Evolutionary conservation across 2,113 vertebrate genomes (phyloP).

Genomic region (Cygnus buccinator): DNA sequence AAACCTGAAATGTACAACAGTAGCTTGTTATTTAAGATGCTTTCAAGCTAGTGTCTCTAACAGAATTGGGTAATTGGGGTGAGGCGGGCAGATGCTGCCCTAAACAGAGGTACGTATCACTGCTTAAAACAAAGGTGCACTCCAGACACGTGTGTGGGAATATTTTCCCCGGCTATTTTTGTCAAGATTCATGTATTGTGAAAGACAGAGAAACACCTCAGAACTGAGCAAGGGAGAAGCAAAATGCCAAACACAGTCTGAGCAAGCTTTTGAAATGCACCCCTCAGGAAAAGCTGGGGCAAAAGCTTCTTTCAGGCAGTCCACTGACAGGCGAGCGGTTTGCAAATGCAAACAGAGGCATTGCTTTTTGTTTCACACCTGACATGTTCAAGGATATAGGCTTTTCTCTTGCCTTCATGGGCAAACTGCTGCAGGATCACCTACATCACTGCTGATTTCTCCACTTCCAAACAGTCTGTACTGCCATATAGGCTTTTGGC

Average conservation of each 20-base stretch:
- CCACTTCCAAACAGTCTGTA: background rate
- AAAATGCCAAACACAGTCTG: conserved; percentile 3
- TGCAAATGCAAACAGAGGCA: background rate
- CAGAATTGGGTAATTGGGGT: background rate
- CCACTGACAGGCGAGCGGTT: background rate
- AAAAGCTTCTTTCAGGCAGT: background rate
- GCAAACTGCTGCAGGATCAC: background rate
- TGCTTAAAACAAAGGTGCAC: background rate
- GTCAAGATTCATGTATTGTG: background rate
- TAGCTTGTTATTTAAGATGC: background rate
- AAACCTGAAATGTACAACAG: background rate
- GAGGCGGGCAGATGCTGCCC: background rate
- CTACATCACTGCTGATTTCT: background rate
- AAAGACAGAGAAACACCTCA: conserved; percentile 9
- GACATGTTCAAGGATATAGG: background rate
- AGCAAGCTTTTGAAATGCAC: background rate
- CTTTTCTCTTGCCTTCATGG: background rate
- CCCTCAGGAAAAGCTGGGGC: background rate
- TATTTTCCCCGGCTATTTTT: conserved; percentile 24
- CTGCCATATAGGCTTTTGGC: accelerated
- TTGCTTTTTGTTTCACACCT: background rate
- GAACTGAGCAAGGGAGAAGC: background rate
- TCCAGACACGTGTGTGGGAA: background rate
- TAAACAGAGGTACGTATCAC: background rate
- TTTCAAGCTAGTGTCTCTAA: background rate